Base-by-base conservation (phyloP, 2,113 vertebrate genomes). In the Halcyon malimbica region DNA sequence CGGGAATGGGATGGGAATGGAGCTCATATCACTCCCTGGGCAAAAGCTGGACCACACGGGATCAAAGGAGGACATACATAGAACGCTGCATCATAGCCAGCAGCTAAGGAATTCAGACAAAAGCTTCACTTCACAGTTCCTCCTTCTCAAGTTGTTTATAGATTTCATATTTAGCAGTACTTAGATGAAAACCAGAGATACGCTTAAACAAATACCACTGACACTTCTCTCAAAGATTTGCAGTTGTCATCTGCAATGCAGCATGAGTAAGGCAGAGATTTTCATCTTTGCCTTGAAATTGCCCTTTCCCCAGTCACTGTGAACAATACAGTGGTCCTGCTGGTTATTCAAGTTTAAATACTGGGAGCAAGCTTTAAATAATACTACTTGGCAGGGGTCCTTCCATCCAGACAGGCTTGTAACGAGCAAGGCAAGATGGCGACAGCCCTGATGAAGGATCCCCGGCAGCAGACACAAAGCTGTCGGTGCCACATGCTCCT, bases 1-100 rank as follows among this genome's bases (percentile, higher is more conserved):
- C 48, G 48, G 60, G 51, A 63, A 46, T 4, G 1, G n/a, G 8
- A n/a, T 59, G 51, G 62, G 44, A 46, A n/a, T 0, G 1, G 23
- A 74, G 21, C 19, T 5, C 0, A 0, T 23, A 4, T 2, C 4
- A 11, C 64, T 8, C 29, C 11, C 7, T 2, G 39, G 21, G 54
- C 69, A 65, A 60, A 65, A 77, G 48, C 44, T 25, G 37, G 33
- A 60, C 48, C 79, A 57, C 68, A 13, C 31, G 35, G 42, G 31
- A 10, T 37, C 60, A 29, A 31, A 85, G 37, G 42, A 63, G 57
- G 44, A 73, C 20, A 0, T 7, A 13, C 1, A 8, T 42, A 42
- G 42, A 42, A 42, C 56, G 78, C 70, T 93, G 70, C 70, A 81
- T 46, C 48, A 11, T 1, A 73, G 65, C 70, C 74, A 51, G 71